Conservation (phyloP, 2,113 vertebrate genomes). For the Sminthopsis crassicaudata region DNA sequence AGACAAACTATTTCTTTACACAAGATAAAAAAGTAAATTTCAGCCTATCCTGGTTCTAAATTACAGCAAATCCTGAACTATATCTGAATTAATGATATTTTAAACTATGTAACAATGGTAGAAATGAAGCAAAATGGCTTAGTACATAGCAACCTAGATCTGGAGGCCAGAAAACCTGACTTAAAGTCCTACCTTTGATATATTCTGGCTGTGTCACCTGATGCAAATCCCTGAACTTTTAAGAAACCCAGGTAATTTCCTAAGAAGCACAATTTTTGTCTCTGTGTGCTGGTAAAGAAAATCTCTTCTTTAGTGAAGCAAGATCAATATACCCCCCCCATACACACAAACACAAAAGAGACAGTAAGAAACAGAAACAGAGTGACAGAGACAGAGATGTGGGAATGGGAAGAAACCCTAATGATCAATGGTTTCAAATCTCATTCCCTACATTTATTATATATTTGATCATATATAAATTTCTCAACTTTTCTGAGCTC, state of each 20-base stretch:
- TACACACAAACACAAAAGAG: too few relatives aligned
- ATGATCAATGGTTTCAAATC: neutral
- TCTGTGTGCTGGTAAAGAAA: neutral
- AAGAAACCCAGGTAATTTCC: neutral
- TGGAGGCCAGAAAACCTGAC: neutral
- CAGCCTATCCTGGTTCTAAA: neutral
- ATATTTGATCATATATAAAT: neutral
- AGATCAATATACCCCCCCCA: neutral
- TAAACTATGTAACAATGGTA: neutral
- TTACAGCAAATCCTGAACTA: slow-evolving; percentile 1
- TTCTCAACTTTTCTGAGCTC: neutral
- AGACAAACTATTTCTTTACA: neutral
- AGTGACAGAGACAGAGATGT: too few relatives aligned
- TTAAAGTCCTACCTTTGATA: neutral
- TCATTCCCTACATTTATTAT: neutral
- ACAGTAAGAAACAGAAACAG: too few relatives aligned
- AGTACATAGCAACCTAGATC: neutral
- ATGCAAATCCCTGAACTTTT: neutral
- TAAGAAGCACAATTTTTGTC: neutral
- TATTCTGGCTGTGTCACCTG: neutral
- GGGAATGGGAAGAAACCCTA: too few relatives aligned
- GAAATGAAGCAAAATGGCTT: neutral
- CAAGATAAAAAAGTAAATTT: neutral
- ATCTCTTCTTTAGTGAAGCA: neutral
- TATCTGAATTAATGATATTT: slow-evolving; percentile 9